Percentiles rank a stretch among this genome's conserved stretches.
These are phyloP conservation scores for Dicrostonyx torquatus DNA, from an alignment of 2,797 vertebrate species.

Conservation along the genomic window DNA sequence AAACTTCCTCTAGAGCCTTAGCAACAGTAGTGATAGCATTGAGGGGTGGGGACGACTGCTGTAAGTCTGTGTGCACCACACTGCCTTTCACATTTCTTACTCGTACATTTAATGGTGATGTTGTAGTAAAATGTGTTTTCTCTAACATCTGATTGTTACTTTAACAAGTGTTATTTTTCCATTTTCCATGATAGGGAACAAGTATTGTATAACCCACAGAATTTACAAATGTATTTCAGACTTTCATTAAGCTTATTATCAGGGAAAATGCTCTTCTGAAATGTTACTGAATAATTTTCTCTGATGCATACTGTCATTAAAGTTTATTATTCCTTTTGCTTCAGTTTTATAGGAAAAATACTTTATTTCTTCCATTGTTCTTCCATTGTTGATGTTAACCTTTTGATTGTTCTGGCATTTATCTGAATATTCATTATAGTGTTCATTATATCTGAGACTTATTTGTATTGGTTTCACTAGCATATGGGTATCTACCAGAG, in stretches of 20 bases:
- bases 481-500: background rate
- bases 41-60: background rate
- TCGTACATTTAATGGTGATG: background rate
- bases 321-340: conserved; percentile 55
- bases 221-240: conserved; percentile 48
- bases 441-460: conserved; percentile 44
- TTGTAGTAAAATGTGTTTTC: conserved; percentile 54
- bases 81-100: background rate
- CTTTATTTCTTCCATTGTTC: conserved; percentile 44
- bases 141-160: conserved; percentile 43
- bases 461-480: conserved; percentile 42
- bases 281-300: conserved; percentile 26
- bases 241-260: conserved; percentile 42
- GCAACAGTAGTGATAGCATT: background rate
- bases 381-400: conserved; percentile 26
- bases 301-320: conserved; percentile 4
- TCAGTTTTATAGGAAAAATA: conserved; percentile 46
- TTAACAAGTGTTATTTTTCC: conserved; percentile 61
- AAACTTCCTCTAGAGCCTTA: background rate
- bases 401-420: conserved; percentile 55
- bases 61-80: background rate
- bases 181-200: conserved; percentile 49
- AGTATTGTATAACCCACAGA: conserved; percentile 29
- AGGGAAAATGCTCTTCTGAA: background rate
- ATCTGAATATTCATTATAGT: conserved; percentile 14